Evolutionary conservation across 2,888 invertebrate genomes (phyloP).

Genomic region (Atherix ibis): DNA sequence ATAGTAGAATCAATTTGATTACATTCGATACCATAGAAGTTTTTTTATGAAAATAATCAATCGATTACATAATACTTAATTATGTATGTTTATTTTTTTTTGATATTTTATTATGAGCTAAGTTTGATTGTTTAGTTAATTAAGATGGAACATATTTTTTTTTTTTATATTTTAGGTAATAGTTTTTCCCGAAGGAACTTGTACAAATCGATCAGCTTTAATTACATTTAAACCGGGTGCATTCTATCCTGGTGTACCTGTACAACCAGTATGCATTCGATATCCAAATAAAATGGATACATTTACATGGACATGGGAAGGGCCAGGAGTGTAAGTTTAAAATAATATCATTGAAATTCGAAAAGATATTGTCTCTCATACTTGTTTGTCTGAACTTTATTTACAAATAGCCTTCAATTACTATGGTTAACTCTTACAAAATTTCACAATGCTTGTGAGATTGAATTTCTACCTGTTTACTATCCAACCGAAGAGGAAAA

Average conservation of each 20-base stretch:
- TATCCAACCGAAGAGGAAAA: conserved; percentile 74
- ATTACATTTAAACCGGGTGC: conserved; percentile 85
- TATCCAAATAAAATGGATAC: conserved; percentile 83
- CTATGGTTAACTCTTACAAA: conserved; percentile 82
- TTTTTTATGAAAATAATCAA: too few relatives aligned
- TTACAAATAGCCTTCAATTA: conserved; percentile 49
- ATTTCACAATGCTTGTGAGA: conserved; percentile 72
- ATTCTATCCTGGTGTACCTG: conserved; percentile 88
- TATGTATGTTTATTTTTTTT: too few relatives aligned
- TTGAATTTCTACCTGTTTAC: conserved; percentile 87
- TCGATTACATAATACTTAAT: too few relatives aligned
- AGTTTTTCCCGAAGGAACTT: conserved; percentile 94
- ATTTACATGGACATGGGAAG: conserved; percentile 90
- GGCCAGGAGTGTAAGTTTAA: conserved; percentile 76
- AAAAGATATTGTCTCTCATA: conserved; percentile 1
- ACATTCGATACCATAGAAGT: too few relatives aligned
- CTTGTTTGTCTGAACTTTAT: not conserved
- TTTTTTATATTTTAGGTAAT: conserved; percentile 45
- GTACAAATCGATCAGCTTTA: conserved; percentile 82
- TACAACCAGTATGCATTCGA: conserved; percentile 83
- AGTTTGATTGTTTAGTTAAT: too few relatives aligned
- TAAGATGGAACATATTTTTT: not conserved
- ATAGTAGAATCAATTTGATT: too few relatives aligned
- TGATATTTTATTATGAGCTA: too few relatives aligned
- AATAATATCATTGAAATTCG: not conserved